phyloP scores from a whole-genome alignment of 35 echinoderm and acorn worm species.

The Hemicentrotus pulcherrimus region DNA sequence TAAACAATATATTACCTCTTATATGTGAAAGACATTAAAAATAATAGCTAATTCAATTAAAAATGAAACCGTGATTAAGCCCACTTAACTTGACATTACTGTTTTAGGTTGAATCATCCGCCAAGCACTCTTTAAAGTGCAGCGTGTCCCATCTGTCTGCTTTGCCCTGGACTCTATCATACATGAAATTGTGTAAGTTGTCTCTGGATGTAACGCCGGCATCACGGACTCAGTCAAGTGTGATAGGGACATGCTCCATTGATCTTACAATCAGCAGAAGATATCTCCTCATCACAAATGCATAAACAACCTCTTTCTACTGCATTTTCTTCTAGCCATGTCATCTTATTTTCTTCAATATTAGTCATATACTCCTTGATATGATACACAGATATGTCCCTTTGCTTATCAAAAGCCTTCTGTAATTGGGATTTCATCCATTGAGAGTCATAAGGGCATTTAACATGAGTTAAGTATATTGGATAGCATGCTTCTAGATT shows the following conservation, averaged over 20 bases:
- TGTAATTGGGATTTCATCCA: no score
- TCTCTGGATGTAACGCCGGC: neutral
- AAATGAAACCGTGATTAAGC: no score
- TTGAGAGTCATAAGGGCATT: no score
- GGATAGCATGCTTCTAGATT: no score
- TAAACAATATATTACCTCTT: no score
- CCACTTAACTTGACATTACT: neutral
- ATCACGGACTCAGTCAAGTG: neutral
- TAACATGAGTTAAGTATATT: no score
- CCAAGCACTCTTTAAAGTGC: neutral
- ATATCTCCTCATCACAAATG: constrained; percentile 1
- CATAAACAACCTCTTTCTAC: neutral
- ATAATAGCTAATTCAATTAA: no score
- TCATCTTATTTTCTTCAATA: neutral
- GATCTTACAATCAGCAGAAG: neutral
- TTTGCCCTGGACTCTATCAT: neutral
- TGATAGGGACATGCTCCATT: neutral
- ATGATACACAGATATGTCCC: no score
- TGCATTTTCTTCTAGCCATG: neutral
- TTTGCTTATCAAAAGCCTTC: no score
- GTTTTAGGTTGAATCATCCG: neutral
- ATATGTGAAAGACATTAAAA: no score
- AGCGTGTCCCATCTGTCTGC: neutral
- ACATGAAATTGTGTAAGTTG: constrained; percentile 15
- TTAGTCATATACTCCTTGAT: neutral